phyloP scores from a whole-genome alignment of 1,140 invertebrate species.

The Saccostrea echinata region DNA sequence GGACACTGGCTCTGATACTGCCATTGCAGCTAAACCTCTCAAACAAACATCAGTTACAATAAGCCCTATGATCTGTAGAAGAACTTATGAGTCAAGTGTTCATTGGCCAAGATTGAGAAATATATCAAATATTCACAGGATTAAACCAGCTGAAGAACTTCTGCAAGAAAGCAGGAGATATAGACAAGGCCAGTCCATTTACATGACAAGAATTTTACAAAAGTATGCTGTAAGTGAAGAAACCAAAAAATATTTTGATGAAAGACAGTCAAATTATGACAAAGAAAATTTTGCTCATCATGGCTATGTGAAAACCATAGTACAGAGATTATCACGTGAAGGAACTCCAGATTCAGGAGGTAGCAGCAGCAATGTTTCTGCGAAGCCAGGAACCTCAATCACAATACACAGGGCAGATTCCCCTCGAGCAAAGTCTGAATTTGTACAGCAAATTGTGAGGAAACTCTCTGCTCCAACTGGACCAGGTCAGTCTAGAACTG shows the following conservation, averaged over 20 bases:
- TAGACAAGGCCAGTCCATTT: conserved; percentile 72
- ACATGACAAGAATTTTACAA: conserved; percentile 70
- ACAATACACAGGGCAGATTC: conserved; percentile 64
- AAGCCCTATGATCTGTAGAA: conserved; percentile 46
- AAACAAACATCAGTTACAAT: conserved; percentile 36
- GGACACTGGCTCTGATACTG: conserved; percentile 19
- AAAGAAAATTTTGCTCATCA: conserved; percentile 73
- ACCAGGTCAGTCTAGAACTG: conserved; percentile 55
- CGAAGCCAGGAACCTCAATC: conserved; percentile 50
- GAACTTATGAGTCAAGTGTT: conserved; percentile 44
- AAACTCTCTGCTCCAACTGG: conserved; percentile 69
- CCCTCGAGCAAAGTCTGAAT: conserved; percentile 68
- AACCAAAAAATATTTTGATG: conserved; percentile 50
- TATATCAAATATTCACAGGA: conserved; percentile 54
- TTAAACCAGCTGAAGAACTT: conserved; percentile 75
- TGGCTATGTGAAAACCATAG: conserved; percentile 71
- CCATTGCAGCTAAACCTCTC: conserved; percentile 7
- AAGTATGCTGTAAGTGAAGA: conserved; percentile 66
- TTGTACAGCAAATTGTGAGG: conserved; percentile 71
- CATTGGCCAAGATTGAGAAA: conserved; percentile 53
- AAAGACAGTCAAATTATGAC: conserved; percentile 60
- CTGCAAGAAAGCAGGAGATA: conserved; percentile 75
- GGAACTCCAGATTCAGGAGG: conserved; percentile 65
- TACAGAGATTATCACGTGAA: conserved; percentile 73
- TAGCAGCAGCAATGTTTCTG: conserved; percentile 57